Evolutionary conservation across 2,888 invertebrate species (phyloP).

Genomic region (Leptopilina syphax): DNA sequence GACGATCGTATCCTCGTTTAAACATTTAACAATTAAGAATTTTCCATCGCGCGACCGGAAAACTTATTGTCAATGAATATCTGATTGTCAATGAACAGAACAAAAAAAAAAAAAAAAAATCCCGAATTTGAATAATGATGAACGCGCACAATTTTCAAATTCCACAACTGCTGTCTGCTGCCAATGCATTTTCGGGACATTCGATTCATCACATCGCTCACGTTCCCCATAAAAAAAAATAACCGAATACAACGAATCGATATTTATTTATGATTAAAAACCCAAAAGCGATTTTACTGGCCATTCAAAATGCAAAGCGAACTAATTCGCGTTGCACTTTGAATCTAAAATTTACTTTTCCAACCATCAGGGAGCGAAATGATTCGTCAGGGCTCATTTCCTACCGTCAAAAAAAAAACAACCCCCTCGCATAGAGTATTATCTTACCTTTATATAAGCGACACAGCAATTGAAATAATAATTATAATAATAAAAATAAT

Average conservation of each 20-base stretch:
- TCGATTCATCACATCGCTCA: constrained; percentile 52
- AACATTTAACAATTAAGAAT: no score
- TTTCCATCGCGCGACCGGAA: constrained; percentile 28
- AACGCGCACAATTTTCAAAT: constrained; percentile 73
- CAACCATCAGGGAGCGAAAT: constrained; percentile 46
- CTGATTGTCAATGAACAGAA: constrained; percentile 10
- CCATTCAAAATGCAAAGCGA: neutral
- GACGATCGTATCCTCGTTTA: constrained; percentile 1
- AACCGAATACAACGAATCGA: constrained; percentile 76
- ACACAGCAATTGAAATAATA: constrained; percentile 72
- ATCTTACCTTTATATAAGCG: constrained; percentile 73
- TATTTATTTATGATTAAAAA: constrained; percentile 52
- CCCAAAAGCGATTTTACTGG: neutral
- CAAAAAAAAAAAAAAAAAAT: no score
- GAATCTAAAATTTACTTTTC: no score
- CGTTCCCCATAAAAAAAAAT: constrained; percentile 66
- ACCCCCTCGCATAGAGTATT: constrained; percentile 73
- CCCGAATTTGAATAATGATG: no score
- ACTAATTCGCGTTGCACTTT: no score
- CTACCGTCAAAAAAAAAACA: constrained; percentile 63
- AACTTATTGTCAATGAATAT: neutral
- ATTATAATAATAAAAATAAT: constrained; percentile 56
- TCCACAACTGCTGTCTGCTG: constrained; percentile 70
- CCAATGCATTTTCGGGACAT: constrained; percentile 59
- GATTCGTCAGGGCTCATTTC: constrained; percentile 62